phyloP scores from a whole-genome alignment of 2,113 vertebrate genomes.

The Pteruthius melanotis region DNA sequence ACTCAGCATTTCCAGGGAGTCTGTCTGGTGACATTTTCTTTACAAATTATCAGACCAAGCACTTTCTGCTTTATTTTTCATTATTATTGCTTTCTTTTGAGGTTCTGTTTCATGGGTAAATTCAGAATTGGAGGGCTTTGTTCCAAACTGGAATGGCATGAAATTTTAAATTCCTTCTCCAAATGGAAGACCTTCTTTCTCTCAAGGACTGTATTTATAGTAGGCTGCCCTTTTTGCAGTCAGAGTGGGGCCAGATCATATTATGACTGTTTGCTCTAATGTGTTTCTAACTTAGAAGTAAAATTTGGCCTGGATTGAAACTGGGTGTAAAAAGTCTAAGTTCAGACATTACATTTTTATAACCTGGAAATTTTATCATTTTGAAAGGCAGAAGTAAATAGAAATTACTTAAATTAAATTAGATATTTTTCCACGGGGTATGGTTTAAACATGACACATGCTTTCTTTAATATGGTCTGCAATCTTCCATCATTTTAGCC shows the following conservation, averaged over 20 bases:
- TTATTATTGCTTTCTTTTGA: neutral
- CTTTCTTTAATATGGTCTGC: neutral
- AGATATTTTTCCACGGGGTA: neutral
- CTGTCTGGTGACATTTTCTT: neutral
- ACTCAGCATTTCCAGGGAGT: neutral
- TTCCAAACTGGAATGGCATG: neutral
- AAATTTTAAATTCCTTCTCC: conserved; percentile 19
- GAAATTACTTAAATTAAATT: conserved; percentile 21
- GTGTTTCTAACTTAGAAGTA: conserved; percentile 9
- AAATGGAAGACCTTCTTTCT: neutral
- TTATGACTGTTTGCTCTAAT: neutral
- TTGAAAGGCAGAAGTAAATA: conserved; percentile 28
- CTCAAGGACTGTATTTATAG: conserved; percentile 7
- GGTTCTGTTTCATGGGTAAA: neutral
- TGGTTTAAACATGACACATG: neutral
- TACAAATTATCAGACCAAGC: neutral
- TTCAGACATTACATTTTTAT: conserved; percentile 10
- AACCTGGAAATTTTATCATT: neutral
- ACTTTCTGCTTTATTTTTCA: neutral
- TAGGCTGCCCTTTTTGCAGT: neutral
- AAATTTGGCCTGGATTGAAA: conserved; percentile 20
- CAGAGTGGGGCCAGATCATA: neutral
- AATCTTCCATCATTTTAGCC: neutral
- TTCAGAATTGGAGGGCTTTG: neutral
- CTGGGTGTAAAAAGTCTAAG: neutral